phyloP scores from a whole-genome alignment of 2,888 invertebrate species.

The Crocallis elinguaria region DNA sequence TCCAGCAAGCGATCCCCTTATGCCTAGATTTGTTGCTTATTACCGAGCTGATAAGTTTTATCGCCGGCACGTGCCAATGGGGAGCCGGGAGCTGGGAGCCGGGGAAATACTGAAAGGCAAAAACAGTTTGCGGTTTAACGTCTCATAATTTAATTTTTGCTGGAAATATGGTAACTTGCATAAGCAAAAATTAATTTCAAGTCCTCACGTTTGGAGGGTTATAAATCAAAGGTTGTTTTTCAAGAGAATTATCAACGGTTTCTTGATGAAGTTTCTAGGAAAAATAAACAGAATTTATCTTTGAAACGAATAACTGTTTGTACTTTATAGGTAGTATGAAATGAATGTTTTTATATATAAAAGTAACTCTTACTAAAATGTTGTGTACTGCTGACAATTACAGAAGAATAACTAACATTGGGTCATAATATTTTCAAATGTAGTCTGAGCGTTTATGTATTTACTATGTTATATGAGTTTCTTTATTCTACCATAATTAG shows the following conservation, averaged over 20 bases:
- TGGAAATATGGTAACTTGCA: neutral
- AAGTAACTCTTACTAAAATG: too few species aligned
- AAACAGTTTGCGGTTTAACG: slow-evolving; percentile 6
- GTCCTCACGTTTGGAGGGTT: neutral
- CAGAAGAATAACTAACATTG: too few species aligned
- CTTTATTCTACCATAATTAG: too few species aligned
- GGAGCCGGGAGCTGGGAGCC: too few species aligned
- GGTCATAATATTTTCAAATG: too few species aligned
- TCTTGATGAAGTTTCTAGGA: neutral
- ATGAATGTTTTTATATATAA: too few species aligned
- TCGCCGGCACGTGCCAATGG: slow-evolving; percentile 30
- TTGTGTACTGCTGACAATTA: too few species aligned
- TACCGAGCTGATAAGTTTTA: slow-evolving; percentile 21
- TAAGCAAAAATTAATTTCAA: neutral
- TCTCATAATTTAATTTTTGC: neutral
- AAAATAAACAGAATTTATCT: neutral
- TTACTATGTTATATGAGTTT: too few species aligned
- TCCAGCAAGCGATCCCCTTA: slow-evolving; percentile 26
- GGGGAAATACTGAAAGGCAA: slow-evolving; percentile 3
- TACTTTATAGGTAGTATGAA: too few species aligned
- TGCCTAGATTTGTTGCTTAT: slow-evolving; percentile 35
- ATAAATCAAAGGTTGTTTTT: neutral
- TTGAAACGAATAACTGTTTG: too few species aligned
- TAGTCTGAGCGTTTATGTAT: too few species aligned
- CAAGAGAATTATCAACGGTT: neutral